Conservation (phyloP, 2,113 vertebrate genomes). For the Thinocorus orbignyianus region DNA sequence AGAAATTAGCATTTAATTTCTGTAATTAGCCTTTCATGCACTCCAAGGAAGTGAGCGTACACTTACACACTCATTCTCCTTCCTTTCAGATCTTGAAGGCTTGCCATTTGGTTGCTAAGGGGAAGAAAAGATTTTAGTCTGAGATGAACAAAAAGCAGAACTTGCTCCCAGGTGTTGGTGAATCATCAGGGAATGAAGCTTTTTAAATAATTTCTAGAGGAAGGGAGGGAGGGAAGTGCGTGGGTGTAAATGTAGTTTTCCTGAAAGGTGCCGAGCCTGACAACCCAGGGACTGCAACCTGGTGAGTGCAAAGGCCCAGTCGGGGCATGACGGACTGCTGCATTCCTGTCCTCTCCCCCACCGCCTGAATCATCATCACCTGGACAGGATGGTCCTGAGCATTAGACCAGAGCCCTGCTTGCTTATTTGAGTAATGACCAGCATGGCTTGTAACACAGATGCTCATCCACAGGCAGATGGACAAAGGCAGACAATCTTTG, state of each 20-base stretch:
- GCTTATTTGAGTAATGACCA: not conserved
- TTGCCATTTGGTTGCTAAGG: conserved; percentile 36
- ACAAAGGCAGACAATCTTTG: not conserved
- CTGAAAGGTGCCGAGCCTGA: not conserved
- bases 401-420: not conserved
- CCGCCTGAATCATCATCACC: no score
- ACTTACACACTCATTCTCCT: not conserved
- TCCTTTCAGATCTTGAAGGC: conserved; percentile 10
- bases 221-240: not conserved
- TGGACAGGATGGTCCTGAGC: not conserved
- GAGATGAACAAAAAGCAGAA: conserved; percentile 49
- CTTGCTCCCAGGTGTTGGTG: conserved; percentile 42
- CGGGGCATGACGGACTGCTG: not conserved
- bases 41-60: not conserved
- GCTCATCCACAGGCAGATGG: not conserved
- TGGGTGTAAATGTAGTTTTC: conserved; percentile 27
- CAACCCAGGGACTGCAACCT: not conserved
- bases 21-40: conserved; percentile 51
- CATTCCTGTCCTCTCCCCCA: not conserved
- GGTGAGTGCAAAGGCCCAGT: not conserved
- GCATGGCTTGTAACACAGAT: not conserved
- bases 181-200: conserved; percentile 47
- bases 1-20: conserved; percentile 64
- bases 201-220: conserved; percentile 11
- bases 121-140: not conserved